Base-by-base conservation (phyloP, 2,113 vertebrate genomes). In the Hyaena hyaena region DNA sequence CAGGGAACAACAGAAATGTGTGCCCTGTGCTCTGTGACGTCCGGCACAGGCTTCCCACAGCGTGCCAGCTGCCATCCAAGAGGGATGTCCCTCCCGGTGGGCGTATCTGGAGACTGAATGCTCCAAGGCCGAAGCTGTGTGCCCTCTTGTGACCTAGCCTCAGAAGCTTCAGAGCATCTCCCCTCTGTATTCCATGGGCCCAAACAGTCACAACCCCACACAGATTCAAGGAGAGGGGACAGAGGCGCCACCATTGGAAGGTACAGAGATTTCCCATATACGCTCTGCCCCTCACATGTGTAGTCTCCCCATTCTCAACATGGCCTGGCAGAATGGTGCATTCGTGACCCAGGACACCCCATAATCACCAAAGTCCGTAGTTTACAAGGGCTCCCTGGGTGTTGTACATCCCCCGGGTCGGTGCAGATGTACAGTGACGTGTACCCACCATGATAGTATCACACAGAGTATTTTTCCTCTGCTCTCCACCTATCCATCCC, bases 251-350 rank as follows among this genome's bases (percentile, higher is more conserved):
- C 58, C 69, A 24, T 4, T 11, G 33, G 48, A 35, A 76, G 17
- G 31, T 23, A 35, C 11, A 66, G 66, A 65, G 31, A 69, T 24
- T 61, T 68, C 33, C 48, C 17, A 19, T 58, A 48, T 24, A 35
- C 50, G n/a, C 17, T 23, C 9, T 5, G 31, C 23, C 16, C 5
- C 11, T 0, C 31, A n/a, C 23, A 31, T 2, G 31, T 35, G 12
- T 14, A 11, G 48, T 35, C 23, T 61, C 16, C 48, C 21, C 24
- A 0, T 48, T 23, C 4, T 58, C 23, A 61, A 33, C 48, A 77
- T 35, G 58, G 10, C 63, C 39, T 31, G 10, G 4, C 88, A 48
- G 71, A 85, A 43, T 6, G 61, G 48, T 5, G 16, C 16, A 10
- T 48, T 28, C 24, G 23, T 66, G 8, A 69, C 33, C 28, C 28